Evolutionary conservation across 2,113 vertebrate genomes (phyloP), one percentile per base, ranked within the genome.

Genomic region (Uria aalge): DNA sequence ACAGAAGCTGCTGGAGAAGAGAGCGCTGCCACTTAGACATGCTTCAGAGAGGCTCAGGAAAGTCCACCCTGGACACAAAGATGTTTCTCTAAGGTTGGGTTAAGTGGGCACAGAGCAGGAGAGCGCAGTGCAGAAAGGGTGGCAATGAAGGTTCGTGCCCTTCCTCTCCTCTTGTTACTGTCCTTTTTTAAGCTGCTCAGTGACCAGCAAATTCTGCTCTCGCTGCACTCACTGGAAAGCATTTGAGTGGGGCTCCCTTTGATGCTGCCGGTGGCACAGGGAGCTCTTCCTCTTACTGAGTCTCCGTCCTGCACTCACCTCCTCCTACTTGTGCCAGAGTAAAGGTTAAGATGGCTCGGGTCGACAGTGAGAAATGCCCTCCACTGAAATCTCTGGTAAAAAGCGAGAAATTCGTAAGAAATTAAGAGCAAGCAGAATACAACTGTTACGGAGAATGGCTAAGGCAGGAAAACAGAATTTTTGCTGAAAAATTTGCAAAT

Each of bases 41-140:
- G 45, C 72, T 91, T 67, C 59, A 94, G 84, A 89, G 32, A 45
- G 32, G 53, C 69, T 78, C 32, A 41, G 56, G 40, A 30, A 78
- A 89, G 73, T 36, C 73, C 0, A 0, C 29, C 45, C 56, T 53
- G 45, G 30, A 32, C 73, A 86, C 73, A 78, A 57, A 45, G 80
- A 7, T 10, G 4, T n/a, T 62, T 85, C 55, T 85, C 52, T 11
- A 40, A 40, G 83, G 11, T 13, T 53, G 57, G 45, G 66, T 92
- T 87, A 94, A 91, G 91, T 85, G 77, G 48, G 64, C 89, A 76
- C 48, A 87, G 94, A 94, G 72, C 52, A 84, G 83, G 38, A 88
- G 22, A 85, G 50, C 2, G 1, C 69, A 45, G 77, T 23, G 36
- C 40, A 76, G 67, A 92, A 79, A 92, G 57, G 36, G 34, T 85